A percentile compares a stretch with the other conserved stretches of the same genome.
Evolutionary conservation across 2,797 vertebrate species (phyloP).

Genomic region (Vireo griseus): DNA sequence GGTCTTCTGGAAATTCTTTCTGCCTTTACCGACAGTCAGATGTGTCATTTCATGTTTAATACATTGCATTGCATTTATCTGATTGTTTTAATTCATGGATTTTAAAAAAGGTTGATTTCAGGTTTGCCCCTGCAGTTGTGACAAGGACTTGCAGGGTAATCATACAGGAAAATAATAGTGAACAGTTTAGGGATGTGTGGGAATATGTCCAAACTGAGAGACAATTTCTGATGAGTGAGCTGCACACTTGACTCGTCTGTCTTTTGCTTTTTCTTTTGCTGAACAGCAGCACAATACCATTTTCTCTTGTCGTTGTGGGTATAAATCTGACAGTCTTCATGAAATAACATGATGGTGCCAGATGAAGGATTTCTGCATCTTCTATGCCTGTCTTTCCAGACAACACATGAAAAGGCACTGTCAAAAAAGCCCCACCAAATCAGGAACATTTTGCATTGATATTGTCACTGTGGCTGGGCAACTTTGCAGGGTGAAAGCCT

Average conservation of each 20-base stretch:
- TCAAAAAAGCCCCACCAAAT: fast-evolving
- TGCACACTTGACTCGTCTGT: not conserved
- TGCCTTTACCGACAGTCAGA: not conserved
- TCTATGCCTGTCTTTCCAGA: not conserved
- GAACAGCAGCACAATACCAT: not conserved
- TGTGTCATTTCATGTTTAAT: not conserved
- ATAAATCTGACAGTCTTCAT: not conserved
- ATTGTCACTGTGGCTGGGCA: not conserved
- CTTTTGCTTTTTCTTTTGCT: not conserved
- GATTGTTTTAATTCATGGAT: constrained; percentile 9
- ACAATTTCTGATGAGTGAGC: not conserved
- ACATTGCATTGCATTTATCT: not conserved
- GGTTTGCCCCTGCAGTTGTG: not conserved
- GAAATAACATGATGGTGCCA: not conserved
- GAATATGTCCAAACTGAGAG: not conserved
- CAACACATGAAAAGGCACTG: not conserved
- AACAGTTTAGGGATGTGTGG: not conserved
- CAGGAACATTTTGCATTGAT: not conserved
- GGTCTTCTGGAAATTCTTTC: not conserved
- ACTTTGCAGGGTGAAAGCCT: not conserved
- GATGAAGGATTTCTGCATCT: not conserved
- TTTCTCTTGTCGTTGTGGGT: not conserved
- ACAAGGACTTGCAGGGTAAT: not conserved
- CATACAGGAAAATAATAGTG: not conserved
- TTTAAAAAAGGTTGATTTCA: not conserved